These are phyloP conservation scores for Ischnus inquisitorius DNA, from an alignment of 2,888 invertebrate species.

Conservation along the genomic window DNA sequence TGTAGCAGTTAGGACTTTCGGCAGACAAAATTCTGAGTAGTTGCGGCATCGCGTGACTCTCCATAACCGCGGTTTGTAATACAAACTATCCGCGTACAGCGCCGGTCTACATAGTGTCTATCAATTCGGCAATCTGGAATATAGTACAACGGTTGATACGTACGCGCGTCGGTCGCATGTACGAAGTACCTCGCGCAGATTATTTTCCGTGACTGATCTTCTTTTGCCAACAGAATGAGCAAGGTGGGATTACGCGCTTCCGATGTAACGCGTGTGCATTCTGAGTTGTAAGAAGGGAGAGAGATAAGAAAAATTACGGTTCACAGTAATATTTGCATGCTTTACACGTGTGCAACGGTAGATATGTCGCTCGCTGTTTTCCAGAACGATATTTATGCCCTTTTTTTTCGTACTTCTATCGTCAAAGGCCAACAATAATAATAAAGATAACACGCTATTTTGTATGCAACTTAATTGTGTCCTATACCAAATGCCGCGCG, in stretches of 20 bases:
- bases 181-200: conserved; percentile 22
- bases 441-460: background rate
- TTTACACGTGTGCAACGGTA: background rate
- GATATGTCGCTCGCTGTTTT: background rate
- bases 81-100: conserved; percentile 33
- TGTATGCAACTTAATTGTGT: background rate
- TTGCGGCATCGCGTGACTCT: conserved; percentile 62
- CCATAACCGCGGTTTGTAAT: conserved; percentile 39
- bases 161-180: conserved; percentile 28
- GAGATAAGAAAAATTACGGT: conserved; percentile 8
- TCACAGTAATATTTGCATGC: background rate
- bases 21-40: conserved; percentile 47
- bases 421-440: background rate
- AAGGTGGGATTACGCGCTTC: background rate
- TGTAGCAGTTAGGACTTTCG: background rate
- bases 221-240: background rate
- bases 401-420: background rate
- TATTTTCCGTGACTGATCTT: background rate
- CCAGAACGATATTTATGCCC: background rate
- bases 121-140: conserved; percentile 48
- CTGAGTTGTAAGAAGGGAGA: background rate
- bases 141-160: conserved; percentile 14
- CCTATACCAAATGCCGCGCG: background rate
- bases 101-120: conserved; percentile 20
- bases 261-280: background rate